These are phyloP conservation scores for Caenorhabditis imperialis DNA, from an alignment of 2,888 invertebrate species.

Conservation along the genomic window DNA sequence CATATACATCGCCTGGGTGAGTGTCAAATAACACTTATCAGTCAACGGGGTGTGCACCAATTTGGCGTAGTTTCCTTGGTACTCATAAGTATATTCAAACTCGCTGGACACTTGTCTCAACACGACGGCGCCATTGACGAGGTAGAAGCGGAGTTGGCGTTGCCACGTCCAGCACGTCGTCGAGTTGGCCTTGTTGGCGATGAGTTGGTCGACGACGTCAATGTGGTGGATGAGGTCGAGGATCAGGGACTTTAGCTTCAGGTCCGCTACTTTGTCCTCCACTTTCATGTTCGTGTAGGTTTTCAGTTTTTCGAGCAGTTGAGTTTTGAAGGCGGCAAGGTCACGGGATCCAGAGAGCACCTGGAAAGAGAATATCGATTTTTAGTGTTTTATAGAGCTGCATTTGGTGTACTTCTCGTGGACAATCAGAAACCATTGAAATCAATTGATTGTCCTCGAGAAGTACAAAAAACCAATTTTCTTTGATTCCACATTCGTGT, in stretches of 20 bases:
- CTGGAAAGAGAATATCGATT: constrained; percentile 13
- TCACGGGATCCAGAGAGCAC: constrained; percentile 26
- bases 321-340: constrained; percentile 77
- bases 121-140: constrained; percentile 80
- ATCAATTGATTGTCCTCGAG: no score
- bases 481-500: no score
- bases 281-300: constrained; percentile 80
- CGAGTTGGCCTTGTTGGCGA: constrained; percentile 82
- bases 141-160: constrained; percentile 86
- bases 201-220: constrained; percentile 86
- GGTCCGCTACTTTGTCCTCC: constrained; percentile 82
- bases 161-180: constrained; percentile 90
- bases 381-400: background rate
- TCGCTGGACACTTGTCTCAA: constrained; percentile 93
- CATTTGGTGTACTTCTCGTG: no score
- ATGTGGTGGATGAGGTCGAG: constrained; percentile 94
- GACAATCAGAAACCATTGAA: no score
- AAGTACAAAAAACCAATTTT: no score
- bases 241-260: constrained; percentile 92
- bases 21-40: constrained; percentile 95
- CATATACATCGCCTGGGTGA: constrained; percentile 95
- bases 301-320: constrained; percentile 79
- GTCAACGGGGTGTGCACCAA: constrained; percentile 95
- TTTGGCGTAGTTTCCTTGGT: constrained; percentile 94
- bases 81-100: constrained; percentile 96